Conservation (phyloP, 2,888 invertebrate genomes). For the Chydorus sphaericus region DNA sequence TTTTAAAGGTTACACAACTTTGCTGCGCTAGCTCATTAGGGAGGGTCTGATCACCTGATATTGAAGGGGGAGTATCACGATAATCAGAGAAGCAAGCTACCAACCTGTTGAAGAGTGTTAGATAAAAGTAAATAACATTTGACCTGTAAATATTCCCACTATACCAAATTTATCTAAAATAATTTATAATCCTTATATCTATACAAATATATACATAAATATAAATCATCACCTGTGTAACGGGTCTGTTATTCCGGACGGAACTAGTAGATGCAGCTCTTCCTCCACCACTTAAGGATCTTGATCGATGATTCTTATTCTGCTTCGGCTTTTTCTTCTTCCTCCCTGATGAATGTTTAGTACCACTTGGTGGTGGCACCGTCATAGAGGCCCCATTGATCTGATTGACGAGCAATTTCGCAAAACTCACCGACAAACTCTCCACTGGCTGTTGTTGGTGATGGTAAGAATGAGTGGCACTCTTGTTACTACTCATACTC, state of each 20-base stretch:
- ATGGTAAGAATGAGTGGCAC: neutral
- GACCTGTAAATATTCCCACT: too few species aligned
- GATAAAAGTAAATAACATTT: too few species aligned
- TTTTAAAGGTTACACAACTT: too few species aligned
- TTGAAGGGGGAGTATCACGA: too few species aligned
- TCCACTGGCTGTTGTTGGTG: neutral
- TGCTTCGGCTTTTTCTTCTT: neutral
- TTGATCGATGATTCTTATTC: neutral
- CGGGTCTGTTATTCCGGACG: neutral
- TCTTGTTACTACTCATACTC: neutral
- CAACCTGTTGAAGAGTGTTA: too few species aligned
- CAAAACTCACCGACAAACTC: conserved; percentile 4
- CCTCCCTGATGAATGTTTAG: neutral
- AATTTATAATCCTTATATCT: too few species aligned
- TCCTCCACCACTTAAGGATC: neutral
- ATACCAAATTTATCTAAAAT: too few species aligned
- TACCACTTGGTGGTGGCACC: neutral
- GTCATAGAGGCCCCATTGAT: neutral
- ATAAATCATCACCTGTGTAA: neutral
- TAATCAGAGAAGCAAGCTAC: too few species aligned
- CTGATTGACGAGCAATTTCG: neutral
- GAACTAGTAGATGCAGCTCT: neutral
- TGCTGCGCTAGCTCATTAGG: too few species aligned
- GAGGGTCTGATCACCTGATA: too few species aligned
- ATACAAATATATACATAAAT: too few species aligned